Base-by-base conservation (phyloP, 2,888 invertebrate genomes). In the Luffia ferchaultella region DNA sequence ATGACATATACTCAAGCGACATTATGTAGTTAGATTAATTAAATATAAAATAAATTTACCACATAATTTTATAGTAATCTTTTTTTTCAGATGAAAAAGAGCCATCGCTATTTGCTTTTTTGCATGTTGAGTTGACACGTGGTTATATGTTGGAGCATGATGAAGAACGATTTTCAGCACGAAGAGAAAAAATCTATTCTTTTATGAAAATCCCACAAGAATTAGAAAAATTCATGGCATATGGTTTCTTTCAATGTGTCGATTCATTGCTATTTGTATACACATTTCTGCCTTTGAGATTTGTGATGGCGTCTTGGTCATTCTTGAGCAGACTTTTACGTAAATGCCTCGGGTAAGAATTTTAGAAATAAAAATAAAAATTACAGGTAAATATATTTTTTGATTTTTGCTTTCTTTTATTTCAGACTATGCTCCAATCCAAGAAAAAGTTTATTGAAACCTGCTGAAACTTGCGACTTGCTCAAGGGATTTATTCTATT, bases 221-320 rank as follows among this genome's bases (percentile, higher is more conserved):
- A 77, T 86, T 95, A 42, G 96, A 96, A 67, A 93, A 94, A 63
- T 97, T 97, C 65, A 93, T 97, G 91, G 88, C 88, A 1, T 97
- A 96, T 80, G 97, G 97, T 30, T 95, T 96, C 64, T 91, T 97
- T 76, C 95, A 95, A 76, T 98, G 98, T 80, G 92, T 95, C 20
- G 99, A 99, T 79, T 97, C 98, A 17, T 96, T 99, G 76, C 86
- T 98, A 50, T 98, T 96, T 85, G 92, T 98, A 50, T 98, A 98
- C 75, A 98, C 99, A 50, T 97, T 98, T 85, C 86, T 99, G 60
- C 99, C 99, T 15, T 78, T 99, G 54, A 86, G 99, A 58, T 96
- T 98, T 70, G 66, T 94, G 40, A 86, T 98, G 73, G 96, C 96
- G 45, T 76, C 95, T 50, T 92, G 94, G 89, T 91, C 92, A 41